phyloP scores from a whole-genome alignment of 1,140 invertebrate genomes.

The Harpegnathos saltator region DNA sequence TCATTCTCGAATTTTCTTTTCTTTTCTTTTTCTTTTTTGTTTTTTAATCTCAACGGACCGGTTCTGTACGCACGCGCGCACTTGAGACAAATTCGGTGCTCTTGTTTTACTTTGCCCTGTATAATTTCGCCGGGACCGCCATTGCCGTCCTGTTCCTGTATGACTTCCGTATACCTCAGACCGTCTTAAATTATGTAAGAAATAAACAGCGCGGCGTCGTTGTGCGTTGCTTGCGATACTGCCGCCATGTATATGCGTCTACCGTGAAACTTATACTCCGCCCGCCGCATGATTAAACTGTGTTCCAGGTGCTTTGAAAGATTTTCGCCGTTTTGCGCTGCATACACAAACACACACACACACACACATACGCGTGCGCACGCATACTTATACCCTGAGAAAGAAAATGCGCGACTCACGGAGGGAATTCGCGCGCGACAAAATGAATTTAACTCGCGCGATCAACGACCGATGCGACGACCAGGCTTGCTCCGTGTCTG shows the following conservation, averaged over 20 bases:
- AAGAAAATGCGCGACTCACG: neutral
- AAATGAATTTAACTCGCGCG: neutral
- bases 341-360: neutral
- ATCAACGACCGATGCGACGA: constrained; percentile 17
- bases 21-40: neutral
- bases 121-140: neutral
- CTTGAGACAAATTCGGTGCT: constrained; percentile 45
- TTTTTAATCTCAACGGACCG: neutral
- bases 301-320: constrained; percentile 66
- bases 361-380: neutral
- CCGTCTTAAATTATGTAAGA: constrained; percentile 72
- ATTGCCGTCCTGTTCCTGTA: neutral
- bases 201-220: constrained; percentile 64
- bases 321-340: constrained; percentile 62
- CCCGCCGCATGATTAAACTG: constrained; percentile 66
- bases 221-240: neutral
- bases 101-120: constrained; percentile 1
- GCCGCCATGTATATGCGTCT: constrained; percentile 3
- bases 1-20: no score
- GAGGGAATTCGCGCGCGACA: neutral
- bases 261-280: constrained; percentile 43
- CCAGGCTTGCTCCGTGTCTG: constrained; percentile 1
- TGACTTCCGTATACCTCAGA: constrained; percentile 40
- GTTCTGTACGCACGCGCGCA: neutral
- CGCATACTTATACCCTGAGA: neutral